Percentiles rank a stretch among this genome's conserved stretches.
Evolutionary conservation across 2,113 vertebrate species (phyloP).

Genomic region (Perognathus longimembris): DNA sequence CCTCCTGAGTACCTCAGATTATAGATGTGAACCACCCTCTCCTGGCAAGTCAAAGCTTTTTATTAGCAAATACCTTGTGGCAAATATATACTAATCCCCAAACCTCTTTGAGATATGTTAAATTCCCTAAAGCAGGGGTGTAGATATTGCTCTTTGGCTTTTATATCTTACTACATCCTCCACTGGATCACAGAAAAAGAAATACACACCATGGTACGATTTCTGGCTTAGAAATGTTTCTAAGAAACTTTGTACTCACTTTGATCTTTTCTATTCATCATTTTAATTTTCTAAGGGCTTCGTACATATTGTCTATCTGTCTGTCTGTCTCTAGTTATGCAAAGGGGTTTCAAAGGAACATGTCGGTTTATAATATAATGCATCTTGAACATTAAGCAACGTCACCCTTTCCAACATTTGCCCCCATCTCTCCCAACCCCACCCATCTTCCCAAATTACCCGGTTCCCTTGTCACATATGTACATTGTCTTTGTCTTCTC

Average conservation of each 20-base stretch:
- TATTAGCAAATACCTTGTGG: neutral
- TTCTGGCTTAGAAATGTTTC: neutral
- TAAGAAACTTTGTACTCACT: neutral
- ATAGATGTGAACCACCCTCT: too few relatives aligned
- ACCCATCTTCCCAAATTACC: too few relatives aligned
- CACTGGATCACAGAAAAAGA: neutral
- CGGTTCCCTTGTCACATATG: too few relatives aligned
- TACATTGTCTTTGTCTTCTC: too few relatives aligned
- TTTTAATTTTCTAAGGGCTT: neutral
- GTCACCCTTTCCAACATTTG: too few relatives aligned
- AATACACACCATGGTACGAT: neutral
- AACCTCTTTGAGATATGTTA: neutral
- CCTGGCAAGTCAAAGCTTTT: neutral
- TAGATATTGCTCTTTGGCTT: neutral
- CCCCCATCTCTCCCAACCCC: too few relatives aligned
- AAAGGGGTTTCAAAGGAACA: too few relatives aligned
- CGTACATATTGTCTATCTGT: too few relatives aligned
- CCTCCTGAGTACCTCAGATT: too few relatives aligned
- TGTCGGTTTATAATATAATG: too few relatives aligned
- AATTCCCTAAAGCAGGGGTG: neutral
- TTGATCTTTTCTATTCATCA: neutral
- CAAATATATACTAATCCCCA: neutral
- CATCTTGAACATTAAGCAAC: too few relatives aligned
- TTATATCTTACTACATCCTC: neutral
- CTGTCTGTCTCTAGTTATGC: too few relatives aligned